phyloP scores from a whole-genome alignment of 2,888 invertebrate genomes.

The Andrena trimmerana region DNA sequence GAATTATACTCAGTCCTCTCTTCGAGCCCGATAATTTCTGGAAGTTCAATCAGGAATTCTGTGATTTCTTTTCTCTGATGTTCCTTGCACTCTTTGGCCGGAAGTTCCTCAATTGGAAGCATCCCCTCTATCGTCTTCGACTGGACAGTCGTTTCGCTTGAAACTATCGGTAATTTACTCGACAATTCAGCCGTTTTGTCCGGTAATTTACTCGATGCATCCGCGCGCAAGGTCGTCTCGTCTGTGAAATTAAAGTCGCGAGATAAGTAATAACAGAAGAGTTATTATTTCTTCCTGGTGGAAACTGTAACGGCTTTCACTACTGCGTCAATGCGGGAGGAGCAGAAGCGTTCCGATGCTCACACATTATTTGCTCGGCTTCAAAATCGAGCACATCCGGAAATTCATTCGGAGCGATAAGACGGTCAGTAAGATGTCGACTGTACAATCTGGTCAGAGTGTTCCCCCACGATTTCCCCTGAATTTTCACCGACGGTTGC shows the following conservation, averaged over 20 bases:
- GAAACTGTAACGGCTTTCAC: neutral
- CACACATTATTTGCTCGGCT: constrained; percentile 1
- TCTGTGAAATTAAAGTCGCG: constrained; percentile 8
- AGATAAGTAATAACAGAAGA: neutral
- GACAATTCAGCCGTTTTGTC: constrained; percentile 16
- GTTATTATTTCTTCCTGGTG: neutral
- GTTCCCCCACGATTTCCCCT: constrained; percentile 1
- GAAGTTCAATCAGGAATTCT: neutral
- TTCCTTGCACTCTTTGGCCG: neutral
- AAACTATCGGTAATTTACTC: constrained; percentile 12
- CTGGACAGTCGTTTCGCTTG: neutral
- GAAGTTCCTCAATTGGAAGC: neutral
- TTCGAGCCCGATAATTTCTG: constrained; percentile 16
- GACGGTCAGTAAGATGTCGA: neutral
- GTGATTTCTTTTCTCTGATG: neutral
- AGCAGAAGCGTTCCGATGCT: neutral
- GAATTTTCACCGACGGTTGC: constrained; percentile 6
- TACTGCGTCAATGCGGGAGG: too few species aligned
- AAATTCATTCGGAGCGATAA: constrained; percentile 5
- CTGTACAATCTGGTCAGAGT: neutral
- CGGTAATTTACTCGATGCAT: neutral
- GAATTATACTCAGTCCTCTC: constrained; percentile 11
- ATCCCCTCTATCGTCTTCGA: constrained; percentile 6
- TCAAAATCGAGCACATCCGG: neutral
- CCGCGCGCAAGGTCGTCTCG: constrained; percentile 14